Evolutionary conservation across 2,113 vertebrate genomes (phyloP).

Genomic region (Dicentrarchus labrax): DNA sequence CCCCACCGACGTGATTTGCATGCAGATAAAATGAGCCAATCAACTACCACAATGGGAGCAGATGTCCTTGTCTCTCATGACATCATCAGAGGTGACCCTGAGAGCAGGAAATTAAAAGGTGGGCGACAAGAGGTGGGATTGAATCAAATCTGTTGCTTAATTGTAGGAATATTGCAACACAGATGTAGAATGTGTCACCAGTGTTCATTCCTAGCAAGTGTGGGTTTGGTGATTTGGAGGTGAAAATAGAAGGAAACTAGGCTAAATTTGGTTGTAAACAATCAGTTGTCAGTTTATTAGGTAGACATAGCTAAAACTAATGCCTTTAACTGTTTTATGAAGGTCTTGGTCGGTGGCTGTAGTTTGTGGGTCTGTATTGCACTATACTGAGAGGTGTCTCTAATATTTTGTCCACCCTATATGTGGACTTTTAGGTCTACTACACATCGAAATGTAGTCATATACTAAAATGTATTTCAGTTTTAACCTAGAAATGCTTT

Average conservation of each 20-base stretch:
- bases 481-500: neutral
- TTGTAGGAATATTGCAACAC: slow-evolving; percentile 23
- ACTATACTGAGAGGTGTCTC: neutral
- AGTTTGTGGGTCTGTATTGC: neutral
- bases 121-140: slow-evolving; percentile 30
- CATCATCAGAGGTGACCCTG: slow-evolving; percentile 77
- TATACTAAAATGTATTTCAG: neutral
- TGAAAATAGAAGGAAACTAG: neutral
- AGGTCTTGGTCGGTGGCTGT: neutral
- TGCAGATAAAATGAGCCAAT: slow-evolving; percentile 71
- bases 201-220: neutral
- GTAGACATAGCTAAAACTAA: neutral
- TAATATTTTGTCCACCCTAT: neutral
- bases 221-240: neutral
- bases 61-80: slow-evolving; percentile 74
- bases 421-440: neutral
- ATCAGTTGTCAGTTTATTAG: neutral
- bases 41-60: slow-evolving; percentile 62
- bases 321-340: too few species aligned
- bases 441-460: neutral
- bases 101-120: slow-evolving; percentile 56
- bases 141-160: slow-evolving; percentile 34
- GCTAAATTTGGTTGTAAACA: neutral
- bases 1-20: slow-evolving; percentile 69
- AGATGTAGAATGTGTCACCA: neutral